Conservation (phyloP, 1,140 invertebrate genomes). For the Drosophila repletoides region DNA sequence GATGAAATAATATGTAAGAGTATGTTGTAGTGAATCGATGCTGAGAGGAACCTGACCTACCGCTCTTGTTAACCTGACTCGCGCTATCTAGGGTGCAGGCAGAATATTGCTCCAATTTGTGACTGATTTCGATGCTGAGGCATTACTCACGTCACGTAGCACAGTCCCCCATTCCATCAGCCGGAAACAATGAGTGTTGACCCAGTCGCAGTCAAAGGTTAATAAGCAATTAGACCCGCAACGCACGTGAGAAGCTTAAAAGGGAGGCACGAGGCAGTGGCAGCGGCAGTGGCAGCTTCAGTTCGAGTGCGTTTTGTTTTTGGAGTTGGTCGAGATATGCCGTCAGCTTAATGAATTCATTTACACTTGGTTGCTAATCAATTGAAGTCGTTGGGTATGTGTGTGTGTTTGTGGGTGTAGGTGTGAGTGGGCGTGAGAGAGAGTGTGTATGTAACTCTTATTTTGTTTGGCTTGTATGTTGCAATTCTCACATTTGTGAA, state of each 20-base stretch:
- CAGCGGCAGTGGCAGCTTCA: neutral
- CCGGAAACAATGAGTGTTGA: conserved; percentile 6
- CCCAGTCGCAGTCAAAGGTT: conserved; percentile 33
- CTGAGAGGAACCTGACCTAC: conserved; percentile 25
- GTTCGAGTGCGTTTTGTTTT: neutral
- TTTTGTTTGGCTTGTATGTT: conserved; percentile 35
- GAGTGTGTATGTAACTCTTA: conserved; percentile 1
- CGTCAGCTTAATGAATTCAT: conserved; percentile 64
- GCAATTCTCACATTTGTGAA: conserved; percentile 34
- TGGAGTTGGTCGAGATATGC: neutral
- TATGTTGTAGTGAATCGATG: neutral
- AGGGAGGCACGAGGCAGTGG: conserved; percentile 7
- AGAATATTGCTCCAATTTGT: conserved; percentile 21
- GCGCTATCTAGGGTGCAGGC: neutral
- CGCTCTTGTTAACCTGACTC: conserved; percentile 10
- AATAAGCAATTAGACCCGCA: conserved; percentile 37
- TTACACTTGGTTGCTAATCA: conserved; percentile 73
- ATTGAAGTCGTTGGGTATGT: conserved; percentile 58
- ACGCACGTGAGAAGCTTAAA: conserved; percentile 33
- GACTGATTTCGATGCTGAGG: neutral
- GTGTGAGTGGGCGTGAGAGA: neutral
- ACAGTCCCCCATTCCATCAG: too few species aligned
- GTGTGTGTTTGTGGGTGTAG: neutral
- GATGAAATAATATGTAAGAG: too few species aligned
- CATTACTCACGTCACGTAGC: conserved; percentile 34